Percentiles rank a stretch among this genome's conserved stretches.
Conservation (phyloP, 2,113 vertebrate genomes). For the Perca fluviatilis region DNA sequence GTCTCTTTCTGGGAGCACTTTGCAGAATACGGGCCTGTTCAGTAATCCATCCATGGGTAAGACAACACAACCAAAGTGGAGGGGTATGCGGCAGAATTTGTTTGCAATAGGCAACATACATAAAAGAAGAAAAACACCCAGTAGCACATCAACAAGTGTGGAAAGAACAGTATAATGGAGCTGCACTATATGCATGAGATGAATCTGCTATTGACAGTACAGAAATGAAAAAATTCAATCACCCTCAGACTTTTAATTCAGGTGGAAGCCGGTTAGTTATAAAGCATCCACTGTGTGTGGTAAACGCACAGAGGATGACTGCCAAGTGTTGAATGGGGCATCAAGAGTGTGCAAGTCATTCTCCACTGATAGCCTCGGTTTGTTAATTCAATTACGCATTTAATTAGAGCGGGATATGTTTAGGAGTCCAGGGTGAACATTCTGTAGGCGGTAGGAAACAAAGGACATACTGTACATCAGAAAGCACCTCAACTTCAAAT, state of each 20-base stretch:
- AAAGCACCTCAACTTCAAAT: constrained; percentile 56
- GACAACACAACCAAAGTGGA: constrained; percentile 14
- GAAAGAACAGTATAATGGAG: neutral
- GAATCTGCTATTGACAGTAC: constrained; percentile 19
- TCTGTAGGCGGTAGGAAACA: constrained; percentile 58
- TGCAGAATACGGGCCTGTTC: neutral
- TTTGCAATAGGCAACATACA: neutral
- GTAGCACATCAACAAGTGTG: neutral
- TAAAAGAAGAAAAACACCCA: neutral
- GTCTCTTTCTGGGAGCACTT: neutral
- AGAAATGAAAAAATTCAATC: constrained; percentile 35
- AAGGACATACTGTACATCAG: constrained; percentile 44
- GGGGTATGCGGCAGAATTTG: constrained; percentile 10
- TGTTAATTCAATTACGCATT: constrained; percentile 66
- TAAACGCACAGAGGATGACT: constrained; percentile 42
- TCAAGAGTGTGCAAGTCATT: constrained; percentile 53
- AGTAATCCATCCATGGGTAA: neutral
- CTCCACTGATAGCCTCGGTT: constrained; percentile 29
- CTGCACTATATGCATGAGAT: constrained; percentile 4
- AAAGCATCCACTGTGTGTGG: constrained; percentile 18
- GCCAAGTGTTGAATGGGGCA: constrained; percentile 60
- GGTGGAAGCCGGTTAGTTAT: constrained; percentile 52
- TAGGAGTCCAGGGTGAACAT: constrained; percentile 49
- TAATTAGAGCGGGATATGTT: constrained; percentile 54
- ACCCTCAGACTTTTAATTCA: constrained; percentile 15